Percentiles rank a stretch among this genome's conserved stretches.
These are phyloP conservation scores for Eupeodes latifasciatus DNA, from an alignment of 2,888 invertebrate genomes.

Conservation along the genomic window DNA sequence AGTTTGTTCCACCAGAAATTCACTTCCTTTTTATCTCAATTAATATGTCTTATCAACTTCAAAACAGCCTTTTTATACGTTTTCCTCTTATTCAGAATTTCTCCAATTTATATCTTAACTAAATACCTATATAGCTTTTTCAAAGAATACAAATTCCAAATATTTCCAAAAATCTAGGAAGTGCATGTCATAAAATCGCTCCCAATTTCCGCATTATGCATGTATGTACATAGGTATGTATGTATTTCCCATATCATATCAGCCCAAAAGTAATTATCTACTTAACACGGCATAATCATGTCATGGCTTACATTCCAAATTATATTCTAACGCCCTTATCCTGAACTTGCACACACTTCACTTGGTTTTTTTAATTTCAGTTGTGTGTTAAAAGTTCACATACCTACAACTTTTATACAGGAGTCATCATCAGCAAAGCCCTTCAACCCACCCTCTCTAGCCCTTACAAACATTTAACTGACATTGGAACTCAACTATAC, in stretches of 20 bases:
- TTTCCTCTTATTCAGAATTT: too few species aligned
- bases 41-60: too few species aligned
- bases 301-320: slow-evolving; percentile 64
- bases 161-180: slow-evolving; percentile 10
- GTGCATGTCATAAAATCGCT: slow-evolving; percentile 51
- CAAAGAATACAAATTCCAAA: not conserved
- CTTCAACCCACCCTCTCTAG: not conserved
- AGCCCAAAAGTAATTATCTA: slow-evolving; percentile 60
- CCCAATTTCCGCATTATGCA: slow-evolving; percentile 16
- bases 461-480: not conserved
- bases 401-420: slow-evolving; percentile 38
- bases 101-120: too few species aligned
- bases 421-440: slow-evolving; percentile 15
- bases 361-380: slow-evolving; percentile 22
- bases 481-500: not conserved
- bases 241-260: not conserved
- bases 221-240: too few species aligned
- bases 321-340: slow-evolving; percentile 68
- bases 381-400: slow-evolving; percentile 20
- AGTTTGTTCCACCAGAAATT: too few species aligned
- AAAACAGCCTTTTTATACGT: too few species aligned
- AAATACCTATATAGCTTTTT: too few species aligned
- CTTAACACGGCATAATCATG: slow-evolving; percentile 72
- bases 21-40: too few species aligned
- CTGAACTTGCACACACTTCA: slow-evolving; percentile 54